A percentile compares a stretch with the other conserved stretches of the same genome.
These are phyloP conservation scores for Tenthredo livida DNA, from an alignment of 2,888 invertebrate genomes.

Conservation along the genomic window DNA sequence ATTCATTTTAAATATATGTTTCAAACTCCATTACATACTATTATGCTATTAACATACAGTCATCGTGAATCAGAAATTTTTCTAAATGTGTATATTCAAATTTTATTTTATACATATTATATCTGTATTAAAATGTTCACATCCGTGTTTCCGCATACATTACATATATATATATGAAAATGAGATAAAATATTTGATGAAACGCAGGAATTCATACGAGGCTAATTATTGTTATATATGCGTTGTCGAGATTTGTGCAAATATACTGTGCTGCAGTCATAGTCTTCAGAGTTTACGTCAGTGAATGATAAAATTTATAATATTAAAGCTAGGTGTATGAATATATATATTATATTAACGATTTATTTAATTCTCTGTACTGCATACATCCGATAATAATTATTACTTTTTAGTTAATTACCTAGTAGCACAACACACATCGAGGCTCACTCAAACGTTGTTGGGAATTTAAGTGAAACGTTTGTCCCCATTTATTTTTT, in stretches of 20 bases:
- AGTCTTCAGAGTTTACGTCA: background rate
- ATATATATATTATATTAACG: background rate
- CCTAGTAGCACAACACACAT: background rate
- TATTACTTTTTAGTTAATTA: background rate
- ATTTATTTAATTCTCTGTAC: background rate
- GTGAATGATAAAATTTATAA: background rate
- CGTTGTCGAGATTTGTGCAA: background rate
- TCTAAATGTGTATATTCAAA: too few relatives aligned
- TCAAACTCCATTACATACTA: background rate
- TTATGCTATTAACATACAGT: background rate
- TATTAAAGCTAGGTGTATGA: background rate
- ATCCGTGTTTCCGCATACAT: background rate
- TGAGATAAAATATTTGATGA: background rate
- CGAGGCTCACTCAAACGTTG: constrained; percentile 7
- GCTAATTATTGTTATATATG: background rate
- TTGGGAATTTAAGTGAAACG: background rate
- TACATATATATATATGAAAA: background rate
- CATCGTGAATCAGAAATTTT: background rate
- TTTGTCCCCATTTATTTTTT: background rate
- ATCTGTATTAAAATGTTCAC: background rate
- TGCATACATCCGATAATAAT: background rate
- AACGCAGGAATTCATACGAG: background rate
- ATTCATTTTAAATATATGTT: background rate
- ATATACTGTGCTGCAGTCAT: background rate
- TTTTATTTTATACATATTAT: background rate